phyloP scores from a whole-genome alignment of 2,888 invertebrate species.

The Cheilosia variabilis region DNA sequence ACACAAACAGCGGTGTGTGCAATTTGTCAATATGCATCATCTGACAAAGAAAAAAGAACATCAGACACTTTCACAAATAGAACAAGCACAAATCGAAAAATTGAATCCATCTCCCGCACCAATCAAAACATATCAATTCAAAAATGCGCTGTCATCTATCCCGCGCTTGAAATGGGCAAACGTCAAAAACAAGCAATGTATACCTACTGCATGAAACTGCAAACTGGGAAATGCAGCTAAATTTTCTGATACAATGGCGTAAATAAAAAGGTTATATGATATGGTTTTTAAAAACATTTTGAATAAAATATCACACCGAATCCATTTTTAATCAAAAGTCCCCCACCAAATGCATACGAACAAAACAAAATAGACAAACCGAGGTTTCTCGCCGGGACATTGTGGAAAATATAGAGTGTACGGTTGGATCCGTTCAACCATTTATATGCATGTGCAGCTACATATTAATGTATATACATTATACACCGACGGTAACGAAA shows the following conservation, averaged over 20 bases:
- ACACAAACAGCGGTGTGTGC: slow-evolving; percentile 10
- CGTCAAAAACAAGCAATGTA: background rate
- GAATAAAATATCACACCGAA: slow-evolving; percentile 73
- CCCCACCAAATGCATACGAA: background rate
- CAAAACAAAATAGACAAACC: slow-evolving; percentile 12
- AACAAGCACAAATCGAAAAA: slow-evolving; percentile 51
- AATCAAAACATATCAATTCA: slow-evolving; percentile 54
- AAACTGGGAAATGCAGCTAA: slow-evolving; percentile 52
- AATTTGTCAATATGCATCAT: slow-evolving; percentile 40
- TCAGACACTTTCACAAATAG: slow-evolving; percentile 32
- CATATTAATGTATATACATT: background rate
- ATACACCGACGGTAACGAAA: slow-evolving; percentile 30
- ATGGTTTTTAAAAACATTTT: slow-evolving; percentile 65
- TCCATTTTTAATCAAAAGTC: slow-evolving; percentile 68
- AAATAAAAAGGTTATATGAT: slow-evolving; percentile 67
- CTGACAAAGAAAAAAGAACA: slow-evolving; percentile 5
- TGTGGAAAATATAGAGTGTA: slow-evolving; percentile 20
- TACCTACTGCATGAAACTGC: slow-evolving; percentile 24
- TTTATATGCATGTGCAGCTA: background rate
- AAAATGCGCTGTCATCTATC: slow-evolving; percentile 61
- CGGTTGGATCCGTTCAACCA: slow-evolving; percentile 36
- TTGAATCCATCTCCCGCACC: slow-evolving; percentile 35
- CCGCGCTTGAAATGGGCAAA: slow-evolving; percentile 21
- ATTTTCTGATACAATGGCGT: slow-evolving; percentile 59
- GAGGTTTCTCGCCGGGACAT: slow-evolving; percentile 40